Percentiles rank a stretch among this genome's conserved stretches.
Conservation (phyloP, 2,113 vertebrate species). For the Acanthisitta chloris region DNA sequence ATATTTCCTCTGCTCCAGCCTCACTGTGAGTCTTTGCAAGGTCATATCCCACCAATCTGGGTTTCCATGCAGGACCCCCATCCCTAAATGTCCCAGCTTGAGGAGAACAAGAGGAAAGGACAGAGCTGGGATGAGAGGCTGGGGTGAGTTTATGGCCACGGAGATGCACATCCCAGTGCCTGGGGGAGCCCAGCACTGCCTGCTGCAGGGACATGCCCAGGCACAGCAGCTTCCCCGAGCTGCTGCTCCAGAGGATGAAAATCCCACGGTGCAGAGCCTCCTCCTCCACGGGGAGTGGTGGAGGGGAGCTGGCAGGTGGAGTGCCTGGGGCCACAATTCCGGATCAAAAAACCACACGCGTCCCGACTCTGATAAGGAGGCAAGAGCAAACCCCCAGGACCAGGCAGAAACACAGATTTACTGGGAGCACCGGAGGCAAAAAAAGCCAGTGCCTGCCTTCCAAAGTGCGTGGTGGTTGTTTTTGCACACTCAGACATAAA, state of each 20-base stretch:
- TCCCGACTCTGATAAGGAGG: background rate
- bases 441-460: background rate
- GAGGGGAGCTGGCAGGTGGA: conserved; percentile 1
- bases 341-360: conserved; percentile 15
- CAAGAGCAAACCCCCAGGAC: background rate
- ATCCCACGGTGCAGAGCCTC: background rate
- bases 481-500: background rate
- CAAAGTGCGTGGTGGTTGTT: background rate
- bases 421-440: background rate
- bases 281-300: background rate
- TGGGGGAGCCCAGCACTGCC: background rate
- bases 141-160: background rate
- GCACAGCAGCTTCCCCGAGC: background rate
- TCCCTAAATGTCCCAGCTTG: background rate
- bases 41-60: fast-evolving
- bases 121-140: fast-evolving
- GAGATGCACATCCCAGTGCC: background rate
- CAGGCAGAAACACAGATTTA: background rate
- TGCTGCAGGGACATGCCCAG: conserved; percentile 34
- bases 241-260: background rate
- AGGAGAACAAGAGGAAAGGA: background rate
- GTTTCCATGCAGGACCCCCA: fast-evolving
- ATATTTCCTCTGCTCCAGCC: background rate
- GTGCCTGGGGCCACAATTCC: background rate
- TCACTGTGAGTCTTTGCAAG: background rate